A percentile compares a stretch with the other conserved stretches of the same genome.
These are phyloP conservation scores for Sebastes fasciatus DNA, from an alignment of 2,113 vertebrate genomes.

Conservation along the genomic window DNA sequence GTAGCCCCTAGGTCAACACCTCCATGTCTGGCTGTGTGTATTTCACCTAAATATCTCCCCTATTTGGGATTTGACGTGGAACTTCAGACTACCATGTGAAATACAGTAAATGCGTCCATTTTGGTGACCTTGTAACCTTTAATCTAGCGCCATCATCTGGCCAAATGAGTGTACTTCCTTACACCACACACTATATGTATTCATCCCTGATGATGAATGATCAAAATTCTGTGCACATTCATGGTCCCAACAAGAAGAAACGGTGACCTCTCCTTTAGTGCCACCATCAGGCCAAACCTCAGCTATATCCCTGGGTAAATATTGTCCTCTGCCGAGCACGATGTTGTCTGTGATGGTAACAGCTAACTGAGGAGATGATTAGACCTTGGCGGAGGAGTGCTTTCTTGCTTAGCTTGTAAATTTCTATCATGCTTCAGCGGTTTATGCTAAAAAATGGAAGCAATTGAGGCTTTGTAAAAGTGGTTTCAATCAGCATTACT, in stretches of 20 bases:
- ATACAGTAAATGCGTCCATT: no score
- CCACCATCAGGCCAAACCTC: not conserved
- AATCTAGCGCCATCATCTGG: not conserved
- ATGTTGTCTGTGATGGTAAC: constrained; percentile 3
- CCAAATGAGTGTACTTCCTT: not conserved
- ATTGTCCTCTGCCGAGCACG: constrained; percentile 1
- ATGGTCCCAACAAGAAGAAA: not conserved
- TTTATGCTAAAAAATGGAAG: constrained; percentile 28
- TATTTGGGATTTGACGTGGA: not conserved
- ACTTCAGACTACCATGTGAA: not conserved
- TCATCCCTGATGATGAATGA: constrained; percentile 1
- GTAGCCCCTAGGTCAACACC: not conserved
- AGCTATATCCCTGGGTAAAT: not conserved
- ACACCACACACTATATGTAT: not conserved
- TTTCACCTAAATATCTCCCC: not conserved
- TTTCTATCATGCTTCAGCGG: constrained; percentile 28
- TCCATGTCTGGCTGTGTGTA: not conserved
- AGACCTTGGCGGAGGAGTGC: not conserved
- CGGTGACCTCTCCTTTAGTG: not conserved
- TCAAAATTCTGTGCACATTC: not conserved
- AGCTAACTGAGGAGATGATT: constrained; percentile 21
- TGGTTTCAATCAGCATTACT: constrained; percentile 49
- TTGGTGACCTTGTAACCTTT: not conserved
- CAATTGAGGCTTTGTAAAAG: constrained; percentile 32
- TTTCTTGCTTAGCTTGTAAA: constrained; percentile 43